These are phyloP conservation scores for Drosophila kikkawai DNA, from an alignment of 1,140 invertebrate species.

Conservation along the genomic window DNA sequence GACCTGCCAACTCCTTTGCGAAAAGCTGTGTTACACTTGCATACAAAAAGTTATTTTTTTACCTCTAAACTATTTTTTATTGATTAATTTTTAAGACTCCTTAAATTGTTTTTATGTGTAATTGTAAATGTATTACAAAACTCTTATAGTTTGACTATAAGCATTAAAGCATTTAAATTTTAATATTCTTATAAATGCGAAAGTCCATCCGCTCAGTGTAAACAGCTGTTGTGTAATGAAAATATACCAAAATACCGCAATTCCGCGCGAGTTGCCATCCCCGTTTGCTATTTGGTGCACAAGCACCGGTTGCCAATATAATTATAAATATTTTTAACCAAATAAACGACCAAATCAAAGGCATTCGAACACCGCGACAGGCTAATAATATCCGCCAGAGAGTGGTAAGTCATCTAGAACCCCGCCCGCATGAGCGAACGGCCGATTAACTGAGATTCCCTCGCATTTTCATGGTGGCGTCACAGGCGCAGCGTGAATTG, in stretches of 20 bases:
- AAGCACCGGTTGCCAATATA: constrained; percentile 53
- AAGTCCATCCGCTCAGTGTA: constrained; percentile 3
- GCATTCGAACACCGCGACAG: constrained; percentile 11
- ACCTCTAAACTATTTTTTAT: not conserved
- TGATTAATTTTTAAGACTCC: not conserved
- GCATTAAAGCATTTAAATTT: not conserved
- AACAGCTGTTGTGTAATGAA: constrained; percentile 42
- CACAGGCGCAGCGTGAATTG: constrained; percentile 28
- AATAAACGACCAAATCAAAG: constrained; percentile 29
- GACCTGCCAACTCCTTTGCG: constrained; percentile 24
- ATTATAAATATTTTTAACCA: constrained; percentile 47
- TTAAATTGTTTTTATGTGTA: not conserved
- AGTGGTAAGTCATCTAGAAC: constrained; percentile 35
- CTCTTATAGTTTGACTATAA: too few relatives aligned
- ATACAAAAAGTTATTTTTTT: not conserved
- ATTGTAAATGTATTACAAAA: not conserved
- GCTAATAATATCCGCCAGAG: constrained; percentile 46
- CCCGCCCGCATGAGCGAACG: not conserved
- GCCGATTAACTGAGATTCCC: constrained; percentile 26
- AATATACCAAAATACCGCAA: constrained; percentile 24
- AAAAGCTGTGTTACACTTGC: not conserved
- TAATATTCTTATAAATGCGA: not conserved
- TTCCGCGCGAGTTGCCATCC: constrained; percentile 8
- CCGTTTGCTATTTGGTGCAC: constrained; percentile 31
- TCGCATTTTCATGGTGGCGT: constrained; percentile 18